Conservation (phyloP, 1,140 invertebrate genomes). For the Orussus abietinus region DNA sequence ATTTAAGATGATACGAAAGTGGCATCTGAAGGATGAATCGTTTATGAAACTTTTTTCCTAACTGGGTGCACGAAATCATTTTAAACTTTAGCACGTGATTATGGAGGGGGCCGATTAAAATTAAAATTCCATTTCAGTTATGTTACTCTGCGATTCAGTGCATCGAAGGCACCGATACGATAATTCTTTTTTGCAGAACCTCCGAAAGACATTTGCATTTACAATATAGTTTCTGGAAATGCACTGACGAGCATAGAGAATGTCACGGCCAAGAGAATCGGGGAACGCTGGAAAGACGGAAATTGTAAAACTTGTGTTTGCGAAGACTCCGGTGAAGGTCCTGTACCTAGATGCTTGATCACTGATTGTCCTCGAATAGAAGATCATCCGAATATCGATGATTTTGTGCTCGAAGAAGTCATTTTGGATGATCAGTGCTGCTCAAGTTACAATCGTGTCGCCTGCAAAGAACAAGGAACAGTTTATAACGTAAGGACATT, state of each 20-base stretch:
- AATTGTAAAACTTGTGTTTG: constrained; percentile 65
- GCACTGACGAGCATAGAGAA: constrained; percentile 42
- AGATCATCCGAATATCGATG: constrained; percentile 41
- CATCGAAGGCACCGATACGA: neutral
- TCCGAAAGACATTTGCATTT: constrained; percentile 68
- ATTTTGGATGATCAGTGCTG: constrained; percentile 60
- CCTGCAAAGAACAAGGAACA: constrained; percentile 59
- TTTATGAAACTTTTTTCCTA: too few relatives aligned
- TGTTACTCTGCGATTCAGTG: neutral
- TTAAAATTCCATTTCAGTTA: too few relatives aligned
- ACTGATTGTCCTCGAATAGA: constrained; percentile 46
- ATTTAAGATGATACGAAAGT: too few relatives aligned
- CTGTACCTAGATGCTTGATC: constrained; percentile 38
- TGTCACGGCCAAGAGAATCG: constrained; percentile 53
- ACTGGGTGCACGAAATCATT: too few relatives aligned
- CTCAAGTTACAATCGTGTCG: constrained; percentile 54
- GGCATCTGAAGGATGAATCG: too few relatives aligned
- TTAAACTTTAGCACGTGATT: too few relatives aligned
- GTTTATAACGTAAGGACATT: constrained; percentile 50
- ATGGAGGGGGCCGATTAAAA: too few relatives aligned
- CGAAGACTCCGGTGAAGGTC: constrained; percentile 29
- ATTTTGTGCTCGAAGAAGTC: constrained; percentile 56
- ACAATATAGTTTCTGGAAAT: constrained; percentile 53
- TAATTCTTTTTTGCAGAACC: constrained; percentile 51
- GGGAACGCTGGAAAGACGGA: constrained; percentile 65